Percentiles rank a stretch among this genome's conserved stretches.
These are phyloP conservation scores for Chondrilla cf. caribensis DNA, from an alignment of 37 sponge, comb jelly and placozoan genomes.

Conservation along the genomic window DNA sequence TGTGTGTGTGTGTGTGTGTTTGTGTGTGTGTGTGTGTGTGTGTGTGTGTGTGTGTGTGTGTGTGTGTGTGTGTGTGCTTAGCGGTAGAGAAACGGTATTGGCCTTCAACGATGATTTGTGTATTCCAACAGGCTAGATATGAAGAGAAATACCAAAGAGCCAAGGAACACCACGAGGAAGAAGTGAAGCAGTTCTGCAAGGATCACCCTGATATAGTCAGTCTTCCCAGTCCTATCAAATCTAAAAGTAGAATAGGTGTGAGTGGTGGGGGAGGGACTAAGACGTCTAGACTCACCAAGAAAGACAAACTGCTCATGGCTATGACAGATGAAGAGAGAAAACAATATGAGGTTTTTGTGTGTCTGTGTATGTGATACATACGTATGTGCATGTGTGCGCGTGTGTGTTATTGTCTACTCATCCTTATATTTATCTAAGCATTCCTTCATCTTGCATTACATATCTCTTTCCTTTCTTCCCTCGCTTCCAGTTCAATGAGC, in stretches of 20 bases:
- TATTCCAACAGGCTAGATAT: slow-evolving; percentile 33
- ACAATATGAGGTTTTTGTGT: slow-evolving; percentile 17
- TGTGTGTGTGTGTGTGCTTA: background rate
- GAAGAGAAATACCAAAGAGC: slow-evolving; percentile 2
- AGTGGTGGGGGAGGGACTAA: background rate
- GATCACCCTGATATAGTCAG: slow-evolving; percentile 55
- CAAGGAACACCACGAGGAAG: slow-evolving; percentile 20
- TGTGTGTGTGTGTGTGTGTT: background rate
- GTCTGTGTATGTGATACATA: background rate
- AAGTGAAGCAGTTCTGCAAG: slow-evolving; percentile 33
- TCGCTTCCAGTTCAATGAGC: slow-evolving; percentile 24
- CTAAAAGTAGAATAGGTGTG: background rate
- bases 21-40: background rate
- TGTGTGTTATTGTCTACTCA: background rate
- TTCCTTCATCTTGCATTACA: background rate
- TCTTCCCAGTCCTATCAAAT: background rate
- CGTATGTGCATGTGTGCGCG: background rate
- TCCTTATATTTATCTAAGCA: background rate
- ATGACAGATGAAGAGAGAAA: slow-evolving; percentile 19
- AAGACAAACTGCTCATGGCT: background rate
- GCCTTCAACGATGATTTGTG: too few relatives aligned
- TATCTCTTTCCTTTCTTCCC: background rate
- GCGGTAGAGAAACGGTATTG: too few relatives aligned
- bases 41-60: background rate
- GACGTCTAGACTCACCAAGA: background rate